These are phyloP conservation scores for Chauna torquata DNA, from an alignment of 2,113 vertebrate genomes.

Conservation along the genomic window DNA sequence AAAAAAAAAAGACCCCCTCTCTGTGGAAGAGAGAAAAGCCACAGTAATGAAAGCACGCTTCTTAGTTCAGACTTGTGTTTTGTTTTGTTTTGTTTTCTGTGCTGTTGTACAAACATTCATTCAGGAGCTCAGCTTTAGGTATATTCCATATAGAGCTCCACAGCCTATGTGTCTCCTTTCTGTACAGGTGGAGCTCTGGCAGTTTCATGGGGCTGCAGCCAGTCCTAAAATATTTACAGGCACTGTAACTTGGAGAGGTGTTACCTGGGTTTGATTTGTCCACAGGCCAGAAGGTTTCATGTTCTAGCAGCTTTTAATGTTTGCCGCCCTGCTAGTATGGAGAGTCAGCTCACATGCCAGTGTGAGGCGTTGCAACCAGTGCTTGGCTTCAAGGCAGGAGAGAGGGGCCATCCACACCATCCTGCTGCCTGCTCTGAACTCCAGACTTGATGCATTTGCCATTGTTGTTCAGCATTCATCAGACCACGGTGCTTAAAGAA, in stretches of 20 bases:
- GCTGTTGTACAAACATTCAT: background rate
- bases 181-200: background rate
- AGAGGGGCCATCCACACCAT: background rate
- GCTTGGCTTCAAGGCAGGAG: background rate
- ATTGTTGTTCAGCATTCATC: background rate
- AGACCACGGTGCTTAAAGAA: fast-evolving
- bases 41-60: background rate
- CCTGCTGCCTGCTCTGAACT: background rate
- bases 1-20: background rate
- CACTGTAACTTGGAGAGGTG: background rate
- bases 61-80: background rate
- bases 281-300: background rate
- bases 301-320: background rate
- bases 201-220: background rate
- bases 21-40: background rate
- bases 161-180: background rate
- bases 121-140: background rate
- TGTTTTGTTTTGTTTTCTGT: background rate
- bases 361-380: fast-evolving
- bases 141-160: background rate
- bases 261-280: background rate
- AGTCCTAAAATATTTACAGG: background rate
- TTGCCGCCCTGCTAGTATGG: background rate
- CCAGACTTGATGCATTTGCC: fast-evolving
- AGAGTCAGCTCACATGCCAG: background rate